Conservation (phyloP, 2,797 vertebrate species). For the Erethizon dorsatum region DNA sequence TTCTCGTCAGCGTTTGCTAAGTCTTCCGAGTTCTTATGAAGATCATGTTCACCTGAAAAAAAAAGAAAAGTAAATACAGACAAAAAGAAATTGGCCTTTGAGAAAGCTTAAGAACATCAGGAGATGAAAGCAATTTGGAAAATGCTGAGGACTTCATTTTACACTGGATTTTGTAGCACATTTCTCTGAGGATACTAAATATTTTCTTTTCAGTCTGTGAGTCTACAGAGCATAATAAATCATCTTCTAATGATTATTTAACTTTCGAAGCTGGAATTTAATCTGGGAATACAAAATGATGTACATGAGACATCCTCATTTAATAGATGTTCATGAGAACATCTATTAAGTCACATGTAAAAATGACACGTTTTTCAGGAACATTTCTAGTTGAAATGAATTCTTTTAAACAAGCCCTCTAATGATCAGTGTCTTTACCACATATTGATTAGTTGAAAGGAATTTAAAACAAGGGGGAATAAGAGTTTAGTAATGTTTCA, state of each 20-base stretch:
- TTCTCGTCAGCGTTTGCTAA: slow-evolving; percentile 86
- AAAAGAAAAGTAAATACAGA: slow-evolving; percentile 76
- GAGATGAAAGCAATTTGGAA: background rate
- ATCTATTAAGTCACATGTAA: slow-evolving; percentile 12
- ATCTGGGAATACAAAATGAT: slow-evolving; percentile 64
- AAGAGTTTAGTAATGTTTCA: slow-evolving; percentile 52
- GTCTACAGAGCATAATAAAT: background rate
- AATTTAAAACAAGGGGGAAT: slow-evolving; percentile 58
- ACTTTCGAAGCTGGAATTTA: slow-evolving; percentile 22
- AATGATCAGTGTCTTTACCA: slow-evolving; percentile 18
- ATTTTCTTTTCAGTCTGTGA: background rate
- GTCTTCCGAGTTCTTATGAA: slow-evolving; percentile 87
- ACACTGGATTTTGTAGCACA: background rate
- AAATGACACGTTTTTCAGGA: background rate
- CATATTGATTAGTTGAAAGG: background rate
- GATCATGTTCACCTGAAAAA: slow-evolving; percentile 88
- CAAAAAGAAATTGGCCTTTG: slow-evolving; percentile 24
- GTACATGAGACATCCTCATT: background rate
- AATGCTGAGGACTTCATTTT: background rate
- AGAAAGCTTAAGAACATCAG: slow-evolving; percentile 36
- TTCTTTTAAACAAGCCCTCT: slow-evolving; percentile 47
- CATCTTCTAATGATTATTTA: background rate
- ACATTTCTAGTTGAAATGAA: slow-evolving; percentile 56
- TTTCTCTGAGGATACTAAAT: slow-evolving; percentile 19
- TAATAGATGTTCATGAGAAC: background rate